Percentiles rank a stretch among this genome's conserved stretches.
Conservation (phyloP, 2,113 vertebrate genomes). For the Siniperca chuatsi region DNA sequence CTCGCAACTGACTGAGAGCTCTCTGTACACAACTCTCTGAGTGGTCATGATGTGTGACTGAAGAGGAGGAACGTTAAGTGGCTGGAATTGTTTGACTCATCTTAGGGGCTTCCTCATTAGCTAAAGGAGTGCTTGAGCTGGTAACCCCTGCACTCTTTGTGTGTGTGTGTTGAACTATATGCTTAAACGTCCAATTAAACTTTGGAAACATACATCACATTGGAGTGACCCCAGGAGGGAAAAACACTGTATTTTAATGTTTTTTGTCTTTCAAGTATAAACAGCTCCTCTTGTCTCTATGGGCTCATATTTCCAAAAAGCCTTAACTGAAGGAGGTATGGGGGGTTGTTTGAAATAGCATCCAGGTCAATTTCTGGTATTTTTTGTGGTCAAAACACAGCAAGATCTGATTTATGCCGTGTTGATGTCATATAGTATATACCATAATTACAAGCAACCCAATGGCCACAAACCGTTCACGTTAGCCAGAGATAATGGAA, state of each 20-base stretch:
- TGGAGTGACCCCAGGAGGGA: neutral
- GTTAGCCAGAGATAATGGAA: neutral
- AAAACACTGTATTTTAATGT: neutral
- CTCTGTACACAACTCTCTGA: neutral
- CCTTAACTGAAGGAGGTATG: too few relatives aligned
- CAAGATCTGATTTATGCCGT: neutral
- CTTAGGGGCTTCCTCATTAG: slow-evolving; percentile 5
- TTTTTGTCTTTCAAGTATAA: slow-evolving; percentile 11
- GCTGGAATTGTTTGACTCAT: slow-evolving; percentile 21
- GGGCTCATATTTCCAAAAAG: neutral
- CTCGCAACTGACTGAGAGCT: too few relatives aligned
- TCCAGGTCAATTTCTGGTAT: neutral
- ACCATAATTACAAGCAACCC: neutral
- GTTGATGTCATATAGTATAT: neutral
- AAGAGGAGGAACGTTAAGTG: neutral
- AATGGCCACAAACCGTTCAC: neutral
- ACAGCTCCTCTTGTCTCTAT: neutral
- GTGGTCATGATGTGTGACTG: slow-evolving; percentile 1
- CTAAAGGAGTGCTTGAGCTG: slow-evolving; percentile 40
- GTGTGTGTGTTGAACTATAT: slow-evolving; percentile 7
- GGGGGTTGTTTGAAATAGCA: neutral
- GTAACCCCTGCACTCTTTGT: neutral
- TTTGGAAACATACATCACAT: neutral
- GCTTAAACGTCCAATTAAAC: slow-evolving; percentile 16
- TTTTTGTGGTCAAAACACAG: neutral